Evolutionary conservation across 1,140 invertebrate genomes (phyloP).

Genomic region (Bombus haemorrhoidalis): DNA sequence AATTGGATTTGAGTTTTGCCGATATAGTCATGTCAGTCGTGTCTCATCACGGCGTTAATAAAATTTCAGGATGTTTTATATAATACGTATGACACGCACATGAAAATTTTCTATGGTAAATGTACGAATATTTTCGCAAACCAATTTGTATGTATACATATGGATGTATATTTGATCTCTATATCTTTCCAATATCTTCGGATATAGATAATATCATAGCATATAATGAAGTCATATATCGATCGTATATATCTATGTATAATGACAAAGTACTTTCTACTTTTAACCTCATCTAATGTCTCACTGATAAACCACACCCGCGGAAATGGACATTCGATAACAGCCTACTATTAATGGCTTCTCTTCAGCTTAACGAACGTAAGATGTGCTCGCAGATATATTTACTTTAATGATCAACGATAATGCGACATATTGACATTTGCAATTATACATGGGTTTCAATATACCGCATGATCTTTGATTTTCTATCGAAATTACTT

Average conservation of each 20-base stretch:
- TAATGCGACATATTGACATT: no score
- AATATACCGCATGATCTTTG: not conserved
- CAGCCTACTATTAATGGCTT: not conserved
- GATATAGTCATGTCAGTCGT: no score
- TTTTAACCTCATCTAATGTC: slow-evolving; percentile 30
- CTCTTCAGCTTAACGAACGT: not conserved
- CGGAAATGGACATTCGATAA: slow-evolving; percentile 30
- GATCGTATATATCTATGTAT: not conserved
- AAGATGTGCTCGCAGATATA: not conserved
- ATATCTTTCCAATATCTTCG: slow-evolving; percentile 14
- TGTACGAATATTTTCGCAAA: no score
- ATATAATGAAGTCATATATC: not conserved
- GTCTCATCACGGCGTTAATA: no score
- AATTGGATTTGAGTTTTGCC: no score
- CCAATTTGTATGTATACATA: no score
- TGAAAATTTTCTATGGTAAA: no score
- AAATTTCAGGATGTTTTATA: no score
- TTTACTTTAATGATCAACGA: not conserved
- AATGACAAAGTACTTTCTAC: slow-evolving; percentile 19
- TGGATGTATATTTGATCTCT: no score
- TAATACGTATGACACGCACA: no score
- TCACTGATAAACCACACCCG: slow-evolving; percentile 39
- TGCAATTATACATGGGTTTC: not conserved
- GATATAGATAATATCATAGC: not conserved
- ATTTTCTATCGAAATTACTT: not conserved